phyloP scores from a whole-genome alignment of 1,140 invertebrate species.

The Danaus plexippus region DNA sequence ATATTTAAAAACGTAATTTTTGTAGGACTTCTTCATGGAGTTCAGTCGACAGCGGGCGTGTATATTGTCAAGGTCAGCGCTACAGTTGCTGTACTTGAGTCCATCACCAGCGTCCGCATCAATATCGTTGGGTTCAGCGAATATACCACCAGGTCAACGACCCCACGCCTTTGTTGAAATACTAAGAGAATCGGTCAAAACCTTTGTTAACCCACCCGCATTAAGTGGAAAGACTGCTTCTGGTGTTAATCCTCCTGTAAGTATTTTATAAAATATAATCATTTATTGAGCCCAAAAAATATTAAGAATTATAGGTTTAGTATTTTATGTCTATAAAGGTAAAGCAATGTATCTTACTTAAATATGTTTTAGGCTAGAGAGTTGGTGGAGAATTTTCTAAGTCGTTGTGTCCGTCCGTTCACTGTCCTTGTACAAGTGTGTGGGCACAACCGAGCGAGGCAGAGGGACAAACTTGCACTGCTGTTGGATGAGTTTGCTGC shows the following conservation, averaged over 20 bases:
- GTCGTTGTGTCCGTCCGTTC: conserved; percentile 90
- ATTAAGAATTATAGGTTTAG: no score
- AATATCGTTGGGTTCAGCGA: conserved; percentile 31
- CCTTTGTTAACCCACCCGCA: conserved; percentile 91
- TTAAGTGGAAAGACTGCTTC: conserved; percentile 79
- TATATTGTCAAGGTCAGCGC: conserved; percentile 92
- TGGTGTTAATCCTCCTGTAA: conserved; percentile 75
- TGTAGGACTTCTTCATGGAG: conserved; percentile 93
- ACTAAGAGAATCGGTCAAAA: conserved; percentile 86
- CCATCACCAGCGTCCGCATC: conserved; percentile 53
- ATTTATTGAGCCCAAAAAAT: no score
- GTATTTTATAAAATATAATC: conserved; percentile 9
- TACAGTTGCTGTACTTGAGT: conserved; percentile 86
- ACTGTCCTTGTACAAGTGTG: conserved; percentile 90
- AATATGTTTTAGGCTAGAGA: conserved; percentile 78
- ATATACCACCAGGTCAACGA: conserved; percentile 18
- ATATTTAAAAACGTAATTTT: background rate
- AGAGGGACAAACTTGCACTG: conserved; percentile 93
- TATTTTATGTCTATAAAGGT: no score
- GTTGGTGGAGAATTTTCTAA: conserved; percentile 91
- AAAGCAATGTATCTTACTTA: conserved; percentile 2
- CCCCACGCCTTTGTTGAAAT: conserved; percentile 81
- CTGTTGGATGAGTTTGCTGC: conserved; percentile 88
- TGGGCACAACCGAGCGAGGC: conserved; percentile 94
- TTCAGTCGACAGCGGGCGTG: conserved; percentile 92